Conservation (phyloP, 1,140 invertebrate genomes). For the Achroia grisella region DNA sequence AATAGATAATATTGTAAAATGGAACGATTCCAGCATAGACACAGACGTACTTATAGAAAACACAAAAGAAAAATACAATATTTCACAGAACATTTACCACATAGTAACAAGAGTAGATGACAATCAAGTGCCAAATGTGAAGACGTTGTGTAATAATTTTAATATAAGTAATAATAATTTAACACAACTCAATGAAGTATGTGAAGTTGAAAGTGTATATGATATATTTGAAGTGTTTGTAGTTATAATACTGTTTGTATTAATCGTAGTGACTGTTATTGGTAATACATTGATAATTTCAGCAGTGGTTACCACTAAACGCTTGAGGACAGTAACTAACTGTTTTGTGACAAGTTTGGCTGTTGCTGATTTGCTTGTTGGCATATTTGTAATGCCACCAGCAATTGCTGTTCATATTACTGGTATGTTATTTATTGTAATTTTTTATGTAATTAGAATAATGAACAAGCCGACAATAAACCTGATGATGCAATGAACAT, state of each 20-base stretch:
- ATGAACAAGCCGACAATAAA: no score
- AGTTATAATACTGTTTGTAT: constrained; percentile 70
- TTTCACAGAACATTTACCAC: constrained; percentile 2
- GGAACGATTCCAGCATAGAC: constrained; percentile 2
- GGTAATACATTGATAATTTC: constrained; percentile 94
- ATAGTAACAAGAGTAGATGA: constrained; percentile 1
- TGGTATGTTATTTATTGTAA: constrained; percentile 63
- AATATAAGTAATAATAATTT: constrained; percentile 10
- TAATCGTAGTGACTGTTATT: constrained; percentile 79
- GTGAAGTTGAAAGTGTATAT: constrained; percentile 24
- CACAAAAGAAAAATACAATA: constrained; percentile 4
- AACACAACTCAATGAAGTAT: constrained; percentile 1
- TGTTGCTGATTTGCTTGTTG: constrained; percentile 92
- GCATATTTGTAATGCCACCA: constrained; percentile 95
- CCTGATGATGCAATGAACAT: no score
- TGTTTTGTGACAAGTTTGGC: constrained; percentile 95
- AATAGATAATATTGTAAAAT: constrained; percentile 1
- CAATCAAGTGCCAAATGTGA: neutral
- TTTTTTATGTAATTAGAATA: no score
- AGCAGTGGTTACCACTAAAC: constrained; percentile 91
- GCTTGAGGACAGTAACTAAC: constrained; percentile 94
- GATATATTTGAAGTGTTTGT: constrained; percentile 55
- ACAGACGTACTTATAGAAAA: constrained; percentile 7
- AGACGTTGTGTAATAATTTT: constrained; percentile 10
- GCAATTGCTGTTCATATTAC: constrained; percentile 83